These are phyloP conservation scores for Brachyhypopomus occidentalis DNA, from an alignment of 2,113 vertebrate genomes.

Conservation along the genomic window DNA sequence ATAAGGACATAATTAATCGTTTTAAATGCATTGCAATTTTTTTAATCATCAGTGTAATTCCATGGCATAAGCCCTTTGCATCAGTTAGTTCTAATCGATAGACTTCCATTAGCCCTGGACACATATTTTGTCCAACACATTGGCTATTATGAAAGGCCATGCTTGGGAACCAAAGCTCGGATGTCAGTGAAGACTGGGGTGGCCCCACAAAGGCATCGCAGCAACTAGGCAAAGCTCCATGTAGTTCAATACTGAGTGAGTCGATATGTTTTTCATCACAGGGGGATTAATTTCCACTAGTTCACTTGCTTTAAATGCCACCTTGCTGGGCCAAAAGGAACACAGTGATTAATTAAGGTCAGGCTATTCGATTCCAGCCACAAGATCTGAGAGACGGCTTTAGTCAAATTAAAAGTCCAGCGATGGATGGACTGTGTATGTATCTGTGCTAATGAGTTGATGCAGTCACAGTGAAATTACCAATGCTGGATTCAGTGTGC, in stretches of 20 bases:
- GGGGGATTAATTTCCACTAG: slow-evolving; percentile 55
- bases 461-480: slow-evolving; percentile 29
- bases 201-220: neutral
- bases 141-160: slow-evolving; percentile 37
- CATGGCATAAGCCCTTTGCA: slow-evolving; percentile 38
- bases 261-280: slow-evolving; percentile 61
- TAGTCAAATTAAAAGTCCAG: slow-evolving; percentile 15
- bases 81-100: slow-evolving; percentile 50
- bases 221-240: neutral
- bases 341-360: slow-evolving; percentile 53
- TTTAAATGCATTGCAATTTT: slow-evolving; percentile 61
- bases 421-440: slow-evolving; percentile 6
- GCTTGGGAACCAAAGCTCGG: neutral
- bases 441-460: neutral
- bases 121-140: neutral
- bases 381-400: slow-evolving; percentile 12
- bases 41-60: slow-evolving; percentile 49
- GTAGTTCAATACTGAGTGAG: slow-evolving; percentile 21
- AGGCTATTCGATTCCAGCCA: slow-evolving; percentile 42
- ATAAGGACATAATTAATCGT: slow-evolving; percentile 61
- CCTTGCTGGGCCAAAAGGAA: slow-evolving; percentile 46
- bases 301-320: slow-evolving; percentile 66
- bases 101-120: slow-evolving; percentile 25
- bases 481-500: slow-evolving; percentile 27
- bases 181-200: neutral